Conservation (phyloP, 2,113 vertebrate species). For the Pholis gunnellus region DNA sequence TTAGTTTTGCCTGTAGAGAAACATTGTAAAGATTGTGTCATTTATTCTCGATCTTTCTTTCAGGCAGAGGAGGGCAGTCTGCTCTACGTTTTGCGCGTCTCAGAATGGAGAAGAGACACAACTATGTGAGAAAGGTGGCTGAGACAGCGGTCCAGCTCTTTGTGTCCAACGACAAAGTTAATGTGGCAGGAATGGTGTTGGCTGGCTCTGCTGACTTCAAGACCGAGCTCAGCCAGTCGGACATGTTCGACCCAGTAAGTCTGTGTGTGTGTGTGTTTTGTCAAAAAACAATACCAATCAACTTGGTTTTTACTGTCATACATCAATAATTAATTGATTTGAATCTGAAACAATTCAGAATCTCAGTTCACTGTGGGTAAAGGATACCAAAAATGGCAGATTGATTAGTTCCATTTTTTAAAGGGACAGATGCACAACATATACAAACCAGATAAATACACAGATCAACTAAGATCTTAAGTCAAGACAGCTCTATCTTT, state of each 20-base stretch:
- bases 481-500: not conserved
- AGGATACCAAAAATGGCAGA: not conserved
- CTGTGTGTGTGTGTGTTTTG: not conserved
- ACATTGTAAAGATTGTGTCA: not conserved
- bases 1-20: not conserved
- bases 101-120: conserved; percentile 99
- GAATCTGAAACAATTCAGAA: not conserved
- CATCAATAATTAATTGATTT: not conserved
- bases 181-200: conserved; percentile 96
- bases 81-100: conserved; percentile 98
- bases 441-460: not conserved
- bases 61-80: conserved; percentile 98
- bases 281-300: not conserved
- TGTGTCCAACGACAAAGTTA: conserved; percentile 98
- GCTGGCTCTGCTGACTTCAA: conserved; percentile 99
- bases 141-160: conserved; percentile 98
- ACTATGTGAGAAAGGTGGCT: conserved; percentile 98
- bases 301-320: not conserved
- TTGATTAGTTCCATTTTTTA: not conserved
- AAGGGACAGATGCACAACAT: not conserved
- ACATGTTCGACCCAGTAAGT: conserved; percentile 99
- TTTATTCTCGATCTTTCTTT: conserved; percentile 30
- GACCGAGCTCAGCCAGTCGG: conserved; percentile 98
- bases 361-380: not conserved
- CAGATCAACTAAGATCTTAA: not conserved